A percentile compares a stretch with the other conserved stretches of the same genome.
Conservation (phyloP, 2,113 vertebrate species). For the Podarcis raffonei region DNA sequence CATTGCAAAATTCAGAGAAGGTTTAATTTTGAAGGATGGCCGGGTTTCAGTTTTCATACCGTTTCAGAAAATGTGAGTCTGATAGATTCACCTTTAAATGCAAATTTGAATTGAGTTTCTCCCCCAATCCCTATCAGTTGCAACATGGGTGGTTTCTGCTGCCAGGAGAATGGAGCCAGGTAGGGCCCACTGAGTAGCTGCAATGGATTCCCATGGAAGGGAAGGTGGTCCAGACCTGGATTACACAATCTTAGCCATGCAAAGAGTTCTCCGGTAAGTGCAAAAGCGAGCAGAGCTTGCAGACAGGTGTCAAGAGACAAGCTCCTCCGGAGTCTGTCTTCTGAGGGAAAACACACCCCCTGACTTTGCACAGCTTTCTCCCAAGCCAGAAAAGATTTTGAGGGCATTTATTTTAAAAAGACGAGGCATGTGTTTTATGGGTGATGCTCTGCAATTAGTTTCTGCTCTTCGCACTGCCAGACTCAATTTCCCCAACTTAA, state of each 20-base stretch:
- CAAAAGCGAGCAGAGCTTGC: neutral
- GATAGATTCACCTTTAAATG: no score
- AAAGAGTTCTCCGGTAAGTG: neutral
- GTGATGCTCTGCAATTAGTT: neutral
- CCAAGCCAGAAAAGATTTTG: neutral
- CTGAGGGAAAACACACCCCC: neutral
- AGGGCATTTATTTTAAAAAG: neutral
- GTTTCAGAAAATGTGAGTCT: no score
- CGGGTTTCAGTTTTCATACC: no score
- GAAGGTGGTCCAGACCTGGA: neutral
- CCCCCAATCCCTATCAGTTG: no score
- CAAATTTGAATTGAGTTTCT: no score
- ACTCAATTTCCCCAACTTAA: neutral
- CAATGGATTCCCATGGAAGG: rapidly evolving
- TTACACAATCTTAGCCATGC: no score
- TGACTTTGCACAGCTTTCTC: neutral
- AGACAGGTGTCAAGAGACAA: neutral
- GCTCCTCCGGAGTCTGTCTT: no score
- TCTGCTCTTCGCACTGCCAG: neutral
- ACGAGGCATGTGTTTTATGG: neutral
- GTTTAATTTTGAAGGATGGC: no score
- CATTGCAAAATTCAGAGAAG: no score
- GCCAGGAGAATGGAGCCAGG: conserved; percentile 39
- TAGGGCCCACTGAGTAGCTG: conserved; percentile 40
- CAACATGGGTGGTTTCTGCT: conserved; percentile 19